Conservation (phyloP, 2,113 vertebrate genomes). For the Hepsetus odoe region DNA sequence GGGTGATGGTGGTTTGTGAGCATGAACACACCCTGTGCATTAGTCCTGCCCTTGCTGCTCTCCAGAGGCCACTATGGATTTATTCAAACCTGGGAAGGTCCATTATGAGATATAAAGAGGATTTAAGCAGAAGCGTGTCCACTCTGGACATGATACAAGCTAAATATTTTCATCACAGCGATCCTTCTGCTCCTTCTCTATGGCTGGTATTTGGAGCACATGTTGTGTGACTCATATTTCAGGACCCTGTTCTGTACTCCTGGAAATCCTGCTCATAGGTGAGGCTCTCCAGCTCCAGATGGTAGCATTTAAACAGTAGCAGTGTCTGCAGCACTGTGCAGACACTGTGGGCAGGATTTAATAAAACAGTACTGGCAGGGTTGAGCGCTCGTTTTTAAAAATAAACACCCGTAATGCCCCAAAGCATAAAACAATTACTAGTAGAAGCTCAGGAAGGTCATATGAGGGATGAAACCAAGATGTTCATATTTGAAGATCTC, state of each 20-base stretch:
- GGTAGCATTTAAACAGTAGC: conserved; percentile 18
- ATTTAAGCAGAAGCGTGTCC: background rate
- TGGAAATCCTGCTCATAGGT: background rate
- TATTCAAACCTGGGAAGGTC: background rate
- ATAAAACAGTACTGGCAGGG: background rate
- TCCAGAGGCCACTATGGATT: conserved; percentile 31
- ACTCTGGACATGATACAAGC: background rate
- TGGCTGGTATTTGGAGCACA: background rate
- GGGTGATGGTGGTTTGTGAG: conserved; percentile 18
- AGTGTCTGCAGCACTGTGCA: conserved; percentile 22
- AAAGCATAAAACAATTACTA: background rate
- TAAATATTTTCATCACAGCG: background rate
- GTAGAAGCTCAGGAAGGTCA: background rate
- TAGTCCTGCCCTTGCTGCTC: conserved; percentile 32
- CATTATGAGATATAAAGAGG: conserved; percentile 24
- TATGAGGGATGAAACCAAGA: no score
- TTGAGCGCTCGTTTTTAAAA: background rate
- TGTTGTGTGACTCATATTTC: background rate
- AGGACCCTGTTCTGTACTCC: background rate
- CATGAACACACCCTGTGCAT: conserved; percentile 28
- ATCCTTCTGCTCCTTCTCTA: background rate
- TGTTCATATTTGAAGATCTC: no score
- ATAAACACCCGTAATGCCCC: background rate
- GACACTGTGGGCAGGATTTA: conserved; percentile 20
- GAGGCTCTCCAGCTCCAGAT: conserved; percentile 15